A percentile compares a stretch with the other conserved stretches of the same genome.
phyloP scores from a whole-genome alignment of 2,888 invertebrate species.

The Cerceris rybyensis region DNA sequence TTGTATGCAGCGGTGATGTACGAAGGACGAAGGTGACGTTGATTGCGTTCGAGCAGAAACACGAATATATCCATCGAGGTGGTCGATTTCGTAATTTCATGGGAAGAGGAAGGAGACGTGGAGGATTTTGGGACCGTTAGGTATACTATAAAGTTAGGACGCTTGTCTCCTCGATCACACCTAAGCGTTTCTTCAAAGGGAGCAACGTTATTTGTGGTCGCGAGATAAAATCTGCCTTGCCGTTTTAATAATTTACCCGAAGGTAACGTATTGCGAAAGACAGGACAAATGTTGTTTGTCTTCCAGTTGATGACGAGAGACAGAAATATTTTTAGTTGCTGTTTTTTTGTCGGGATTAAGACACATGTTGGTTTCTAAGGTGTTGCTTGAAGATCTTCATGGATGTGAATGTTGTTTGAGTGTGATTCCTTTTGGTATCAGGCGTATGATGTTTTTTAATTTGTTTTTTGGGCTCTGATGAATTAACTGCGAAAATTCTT shows the following conservation, averaged over 20 bases:
- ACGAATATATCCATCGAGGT: conserved; percentile 49
- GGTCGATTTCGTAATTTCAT: conserved; percentile 56
- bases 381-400: too few relatives aligned
- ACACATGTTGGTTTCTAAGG: too few relatives aligned
- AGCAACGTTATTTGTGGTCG: conserved; percentile 57
- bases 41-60: conserved; percentile 59
- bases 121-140: conserved; percentile 51
- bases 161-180: conserved; percentile 50
- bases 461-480: too few relatives aligned
- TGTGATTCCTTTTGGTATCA: too few relatives aligned
- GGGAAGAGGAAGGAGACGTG: conserved; percentile 2
- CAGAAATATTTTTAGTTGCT: neutral
- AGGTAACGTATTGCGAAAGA: conserved; percentile 41
- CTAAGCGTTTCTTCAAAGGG: conserved; percentile 57
- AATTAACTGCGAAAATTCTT: too few relatives aligned
- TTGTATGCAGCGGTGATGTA: conserved; percentile 62
- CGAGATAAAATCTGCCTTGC: conserved; percentile 49
- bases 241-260: conserved; percentile 53
- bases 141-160: conserved; percentile 48
- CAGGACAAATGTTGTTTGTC: conserved; percentile 4
- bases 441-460: too few relatives aligned
- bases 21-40: conserved; percentile 63
- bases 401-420: too few relatives aligned
- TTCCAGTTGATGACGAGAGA: neutral
- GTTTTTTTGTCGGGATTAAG: neutral